Percentiles rank a stretch among this genome's conserved stretches.
Conservation (phyloP, 2,888 invertebrate species). For the Cephus nigrinus region DNA sequence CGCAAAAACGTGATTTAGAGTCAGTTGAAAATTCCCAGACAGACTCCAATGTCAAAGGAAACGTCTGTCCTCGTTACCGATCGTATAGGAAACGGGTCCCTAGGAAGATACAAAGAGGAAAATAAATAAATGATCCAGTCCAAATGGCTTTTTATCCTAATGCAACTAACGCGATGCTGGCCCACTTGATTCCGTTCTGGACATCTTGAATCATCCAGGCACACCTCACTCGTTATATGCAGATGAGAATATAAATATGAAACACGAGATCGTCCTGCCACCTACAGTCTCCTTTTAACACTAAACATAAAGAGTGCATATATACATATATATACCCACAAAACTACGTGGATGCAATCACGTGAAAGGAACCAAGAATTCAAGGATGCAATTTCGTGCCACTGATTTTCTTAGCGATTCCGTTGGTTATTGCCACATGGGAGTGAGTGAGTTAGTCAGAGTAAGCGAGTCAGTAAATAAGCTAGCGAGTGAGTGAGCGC, state of each 20-base stretch:
- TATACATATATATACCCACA: background rate
- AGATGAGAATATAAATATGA: conserved; percentile 59
- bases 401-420: background rate
- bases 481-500: background rate
- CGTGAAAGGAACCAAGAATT: background rate
- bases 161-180: background rate
- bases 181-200: background rate
- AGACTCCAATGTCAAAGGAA: background rate
- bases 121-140: background rate
- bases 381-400: background rate
- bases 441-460: background rate
- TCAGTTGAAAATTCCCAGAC: no score
- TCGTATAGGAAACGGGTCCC: background rate
- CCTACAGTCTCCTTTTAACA: conserved; percentile 37
- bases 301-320: background rate
- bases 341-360: background rate
- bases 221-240: conserved; percentile 55
- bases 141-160: background rate
- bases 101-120: background rate
- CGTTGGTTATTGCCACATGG: background rate
- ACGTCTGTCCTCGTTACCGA: background rate
- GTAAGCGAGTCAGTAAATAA: background rate
- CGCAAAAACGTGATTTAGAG: no score
- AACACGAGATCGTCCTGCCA: conserved; percentile 54
- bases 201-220: conserved; percentile 36